These are phyloP conservation scores for Sebastes hubbsi DNA, from an alignment of 2,797 vertebrate species.

Conservation along the genomic window DNA sequence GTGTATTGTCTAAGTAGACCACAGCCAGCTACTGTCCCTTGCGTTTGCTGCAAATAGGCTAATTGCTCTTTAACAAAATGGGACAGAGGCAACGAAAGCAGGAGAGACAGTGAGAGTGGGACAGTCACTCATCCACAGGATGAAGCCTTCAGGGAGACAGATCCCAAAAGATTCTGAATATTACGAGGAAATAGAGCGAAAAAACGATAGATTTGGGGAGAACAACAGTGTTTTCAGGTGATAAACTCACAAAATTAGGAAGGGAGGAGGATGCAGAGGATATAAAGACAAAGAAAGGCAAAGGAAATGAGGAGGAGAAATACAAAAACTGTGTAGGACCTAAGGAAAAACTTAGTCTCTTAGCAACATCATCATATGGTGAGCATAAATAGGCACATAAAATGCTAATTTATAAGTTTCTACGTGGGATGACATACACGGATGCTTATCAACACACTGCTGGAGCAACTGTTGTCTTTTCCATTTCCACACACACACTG, in stretches of 20 bases:
- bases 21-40: constrained; percentile 22
- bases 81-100: constrained; percentile 32
- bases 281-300: background rate
- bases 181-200: background rate
- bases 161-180: background rate
- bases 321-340: background rate
- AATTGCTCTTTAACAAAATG: constrained; percentile 72
- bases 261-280: background rate
- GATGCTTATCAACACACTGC: background rate
- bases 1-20: constrained; percentile 48
- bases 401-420: constrained; percentile 18
- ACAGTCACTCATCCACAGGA: background rate
- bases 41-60: constrained; percentile 65
- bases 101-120: background rate
- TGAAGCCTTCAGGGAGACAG: background rate
- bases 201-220: background rate
- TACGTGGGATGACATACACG: background rate
- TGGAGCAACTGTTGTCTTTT: background rate
- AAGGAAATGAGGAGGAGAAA: background rate
- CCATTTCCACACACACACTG: background rate
- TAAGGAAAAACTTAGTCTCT: constrained; percentile 7
- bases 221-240: background rate
- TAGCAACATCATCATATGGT: constrained; percentile 32
- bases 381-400: background rate
- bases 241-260: background rate